phyloP scores from a whole-genome alignment of 2,797 vertebrate genomes.

The Trichosurus vulpecula region DNA sequence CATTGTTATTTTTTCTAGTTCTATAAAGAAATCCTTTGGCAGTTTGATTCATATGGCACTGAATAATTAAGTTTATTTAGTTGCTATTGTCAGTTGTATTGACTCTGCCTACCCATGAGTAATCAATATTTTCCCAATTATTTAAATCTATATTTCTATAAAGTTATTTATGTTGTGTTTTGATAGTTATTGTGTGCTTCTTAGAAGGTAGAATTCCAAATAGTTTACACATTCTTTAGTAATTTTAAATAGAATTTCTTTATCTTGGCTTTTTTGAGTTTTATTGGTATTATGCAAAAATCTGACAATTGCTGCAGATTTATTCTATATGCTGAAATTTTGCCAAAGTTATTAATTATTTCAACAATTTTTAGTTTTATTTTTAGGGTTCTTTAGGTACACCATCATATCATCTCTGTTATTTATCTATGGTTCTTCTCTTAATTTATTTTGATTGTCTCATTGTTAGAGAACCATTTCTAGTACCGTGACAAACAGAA shows the following conservation, averaged over 20 bases:
- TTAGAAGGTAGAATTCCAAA: neutral
- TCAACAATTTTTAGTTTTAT: neutral
- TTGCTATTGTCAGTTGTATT: neutral
- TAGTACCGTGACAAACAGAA: neutral
- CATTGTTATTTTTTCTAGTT: neutral
- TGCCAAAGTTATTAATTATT: neutral
- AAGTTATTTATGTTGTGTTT: neutral
- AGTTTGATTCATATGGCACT: neutral
- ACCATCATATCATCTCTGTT: neutral
- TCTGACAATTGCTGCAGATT: neutral
- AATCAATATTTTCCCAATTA: neutral
- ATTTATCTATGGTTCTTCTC: neutral
- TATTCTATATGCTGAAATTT: neutral
- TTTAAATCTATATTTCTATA: neutral
- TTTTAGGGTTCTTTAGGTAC: neutral
- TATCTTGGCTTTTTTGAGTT: neutral
- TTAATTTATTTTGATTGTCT: neutral
- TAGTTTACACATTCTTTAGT: neutral
- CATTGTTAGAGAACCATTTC: neutral
- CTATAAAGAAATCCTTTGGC: neutral
- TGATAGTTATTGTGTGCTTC: neutral
- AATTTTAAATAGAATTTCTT: neutral
- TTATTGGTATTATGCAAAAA: neutral
- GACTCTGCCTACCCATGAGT: neutral
- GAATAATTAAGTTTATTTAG: neutral